Conservation (phyloP, 2,888 invertebrate species). For the Mesopsocus fuscifrons region DNA sequence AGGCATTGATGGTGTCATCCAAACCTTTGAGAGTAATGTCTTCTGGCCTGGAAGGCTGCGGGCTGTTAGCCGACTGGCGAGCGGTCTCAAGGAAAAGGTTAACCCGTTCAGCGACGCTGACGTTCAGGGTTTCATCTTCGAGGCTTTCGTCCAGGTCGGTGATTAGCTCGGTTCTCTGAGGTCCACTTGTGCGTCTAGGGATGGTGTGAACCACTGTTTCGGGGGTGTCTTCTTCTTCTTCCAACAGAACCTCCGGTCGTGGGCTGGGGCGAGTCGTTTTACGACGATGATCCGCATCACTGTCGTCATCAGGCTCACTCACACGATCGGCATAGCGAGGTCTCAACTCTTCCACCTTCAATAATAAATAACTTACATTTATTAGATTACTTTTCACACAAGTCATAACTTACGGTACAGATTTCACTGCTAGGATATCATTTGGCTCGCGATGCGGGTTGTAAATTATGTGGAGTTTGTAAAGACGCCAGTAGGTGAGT, state of each 20-base stretch:
- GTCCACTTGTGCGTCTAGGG: no score
- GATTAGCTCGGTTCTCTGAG: conserved; percentile 16
- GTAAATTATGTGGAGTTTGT: no score
- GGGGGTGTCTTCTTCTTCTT: conserved; percentile 3
- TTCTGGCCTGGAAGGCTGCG: conserved; percentile 18
- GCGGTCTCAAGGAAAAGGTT: conserved; percentile 30
- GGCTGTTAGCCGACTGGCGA: conserved; percentile 13
- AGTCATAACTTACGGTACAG: no score
- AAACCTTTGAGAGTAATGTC: conserved; percentile 21
- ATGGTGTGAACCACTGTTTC: not conserved
- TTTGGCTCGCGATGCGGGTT: no score
- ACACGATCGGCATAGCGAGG: conserved; percentile 56
- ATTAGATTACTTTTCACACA: no score
- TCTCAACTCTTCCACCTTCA: conserved; percentile 20
- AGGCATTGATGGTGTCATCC: conserved; percentile 13
- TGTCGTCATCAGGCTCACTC: conserved; percentile 49
- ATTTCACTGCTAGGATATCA: no score
- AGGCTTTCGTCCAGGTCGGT: conserved; percentile 19
- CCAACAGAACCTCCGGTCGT: not conserved
- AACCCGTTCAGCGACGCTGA: conserved; percentile 38
- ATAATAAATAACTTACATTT: no score
- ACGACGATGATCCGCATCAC: not conserved
- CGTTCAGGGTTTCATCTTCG: conserved; percentile 14
- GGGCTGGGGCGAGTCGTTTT: not conserved
- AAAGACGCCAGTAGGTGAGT: no score